Evolutionary conservation across 2,113 vertebrate species (phyloP), one percentile per base, ranked within the genome.

Genomic region (Chloebia gouldiae): DNA sequence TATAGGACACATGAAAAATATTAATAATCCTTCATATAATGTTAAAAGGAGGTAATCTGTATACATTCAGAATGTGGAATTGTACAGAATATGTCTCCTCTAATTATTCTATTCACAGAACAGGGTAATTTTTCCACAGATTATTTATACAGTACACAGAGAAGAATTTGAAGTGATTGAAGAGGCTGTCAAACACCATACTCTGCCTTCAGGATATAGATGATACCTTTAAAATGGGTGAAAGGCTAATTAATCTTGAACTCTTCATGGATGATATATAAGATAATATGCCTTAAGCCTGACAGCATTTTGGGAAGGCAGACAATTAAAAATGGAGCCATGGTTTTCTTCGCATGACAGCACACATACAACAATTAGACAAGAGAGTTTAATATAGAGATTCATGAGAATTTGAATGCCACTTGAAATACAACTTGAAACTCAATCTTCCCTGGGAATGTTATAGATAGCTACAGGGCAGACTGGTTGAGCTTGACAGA

Each of bases 161-260:
- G 81, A 81, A 90, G 88, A 95, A 94, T 88, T 39, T 57, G 47
- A 92, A 95, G 65, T 97, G 95, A 98, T 95, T 89, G 87, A 96
- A 23, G 51, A 94, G 82, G 35, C 73, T 97, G 93, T 51, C 87
- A 93, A 94, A 78, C 64, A 87, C 68, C 92, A 96, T 53, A 92
- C 59, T 95, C 40, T 95, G 68, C 91, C 86, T 95, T 82, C 85
- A 92, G 91, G 83, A 95, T 96, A 97, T 23, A 95, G 91, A 96
- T 94, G 92, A 94, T 92, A 75, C 79, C 60, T 97, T 98, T 95
- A 89, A 97, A 96, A 82, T 63, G 71, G 63, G 18, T 42, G 87
- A 95, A 97, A 95, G 92, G 64, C 89, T 97, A 97, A 97, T 97
- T 97, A 96, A 97, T 97, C 91, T 97, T 96, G 63, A 94, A 81